Base-by-base conservation (phyloP, 2,888 invertebrate species). In the Himalopsyche anomala region DNA sequence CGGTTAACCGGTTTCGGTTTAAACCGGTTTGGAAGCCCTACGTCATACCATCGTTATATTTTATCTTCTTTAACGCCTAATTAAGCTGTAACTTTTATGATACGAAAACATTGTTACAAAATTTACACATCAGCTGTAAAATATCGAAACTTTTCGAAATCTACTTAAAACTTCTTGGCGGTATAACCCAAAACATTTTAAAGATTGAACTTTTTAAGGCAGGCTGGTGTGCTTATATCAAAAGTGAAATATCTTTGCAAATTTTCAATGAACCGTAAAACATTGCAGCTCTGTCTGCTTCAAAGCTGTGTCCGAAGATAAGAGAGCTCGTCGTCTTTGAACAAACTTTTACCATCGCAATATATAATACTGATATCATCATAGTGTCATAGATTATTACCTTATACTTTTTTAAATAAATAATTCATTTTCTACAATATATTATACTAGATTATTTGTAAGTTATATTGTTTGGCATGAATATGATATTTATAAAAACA, bases 251-350 rank as follows among this genome's bases (percentile, higher is more conserved):
- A 56, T 62, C 28, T 62, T 62, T 8, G 28, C 62, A 62, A 51
- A 62, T 62, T 62, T 62, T 62, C 62, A 62, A 19, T 62, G 62
- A 62, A 62, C 62, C 8, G 62, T 19, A 19, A n/a, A 62, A n/a
- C 19, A 5, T 62, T 28, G 19, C 6, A 62, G 62, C 28, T 19
- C 3, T 19, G 19, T 62, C 28, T 28, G 62, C 62, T 8, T 62
- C 28, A 19, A 56, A 56, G n/a, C 56, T 56, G 6, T 56, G 56
- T 56, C 17, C 17, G 17, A 62, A 62, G 4, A 19, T 62, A 19
- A 62, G 19, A 62, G 19, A 19, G 28, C 62, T 62, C 19, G 62
- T 62, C 19, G 19, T 62, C 4, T 62, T 62, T 19, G 4, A 19
- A 19, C 15, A 11, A 19, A 62, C 19, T 62, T 62, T 51, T 51